Percentiles rank a stretch among this genome's conserved stretches.
These are phyloP conservation scores for Glaucidium brasilianum DNA, from an alignment of 2,113 vertebrate species.

Conservation along the genomic window DNA sequence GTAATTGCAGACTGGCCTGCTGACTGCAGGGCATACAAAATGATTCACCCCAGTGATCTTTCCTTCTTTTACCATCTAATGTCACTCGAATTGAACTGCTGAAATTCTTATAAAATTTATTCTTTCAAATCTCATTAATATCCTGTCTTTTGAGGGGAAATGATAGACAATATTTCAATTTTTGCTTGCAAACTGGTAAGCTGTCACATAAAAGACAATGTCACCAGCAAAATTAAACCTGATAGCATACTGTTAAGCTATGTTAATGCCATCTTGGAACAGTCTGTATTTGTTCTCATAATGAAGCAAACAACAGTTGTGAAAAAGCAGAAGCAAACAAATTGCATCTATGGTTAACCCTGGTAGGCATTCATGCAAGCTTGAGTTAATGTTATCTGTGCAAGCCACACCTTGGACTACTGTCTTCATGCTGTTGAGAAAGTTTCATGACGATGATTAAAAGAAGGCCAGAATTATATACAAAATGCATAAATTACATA, in stretches of 20 bases:
- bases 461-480: background rate
- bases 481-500: background rate
- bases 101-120: background rate
- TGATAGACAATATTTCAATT: background rate
- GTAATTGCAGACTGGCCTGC: background rate
- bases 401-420: background rate
- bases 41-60: background rate
- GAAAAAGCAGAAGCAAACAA: background rate
- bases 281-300: background rate
- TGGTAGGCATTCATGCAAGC: background rate
- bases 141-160: background rate
- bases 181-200: background rate
- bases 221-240: background rate
- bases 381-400: background rate
- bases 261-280: background rate
- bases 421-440: background rate
- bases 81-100: background rate
- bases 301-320: background rate
- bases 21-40: background rate
- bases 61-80: background rate
- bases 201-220: background rate
- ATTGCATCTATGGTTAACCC: background rate
- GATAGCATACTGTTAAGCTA: background rate
- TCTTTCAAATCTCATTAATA: background rate
- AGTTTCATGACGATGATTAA: background rate